Evolutionary conservation across 2,113 vertebrate genomes (phyloP).

Genomic region (Hippocampus zosterae): DNA sequence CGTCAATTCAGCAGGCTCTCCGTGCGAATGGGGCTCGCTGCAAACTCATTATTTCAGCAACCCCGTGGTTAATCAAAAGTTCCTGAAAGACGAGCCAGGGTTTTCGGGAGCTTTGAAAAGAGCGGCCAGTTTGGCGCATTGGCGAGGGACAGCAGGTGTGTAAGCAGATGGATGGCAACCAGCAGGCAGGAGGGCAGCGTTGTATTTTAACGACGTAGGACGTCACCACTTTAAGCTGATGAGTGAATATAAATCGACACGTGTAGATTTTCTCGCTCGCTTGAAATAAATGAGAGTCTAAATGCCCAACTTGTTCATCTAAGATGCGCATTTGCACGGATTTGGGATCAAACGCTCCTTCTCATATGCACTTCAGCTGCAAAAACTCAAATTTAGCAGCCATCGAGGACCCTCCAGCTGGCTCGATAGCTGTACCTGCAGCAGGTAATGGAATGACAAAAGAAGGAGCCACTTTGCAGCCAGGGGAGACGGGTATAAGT

Average conservation of each 20-base stretch:
- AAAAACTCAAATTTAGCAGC: slow-evolving; percentile 33
- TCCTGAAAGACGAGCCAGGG: slow-evolving; percentile 64
- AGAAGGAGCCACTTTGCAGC: slow-evolving; percentile 59
- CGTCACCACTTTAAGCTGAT: slow-evolving; percentile 6
- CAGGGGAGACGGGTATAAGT: slow-evolving; percentile 56
- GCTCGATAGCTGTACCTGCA: slow-evolving; percentile 6
- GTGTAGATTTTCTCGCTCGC: not conserved
- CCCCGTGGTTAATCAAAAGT: slow-evolving; percentile 66
- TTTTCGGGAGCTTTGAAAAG: slow-evolving; percentile 58
- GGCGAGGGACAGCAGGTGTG: slow-evolving; percentile 42
- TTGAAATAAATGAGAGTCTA: slow-evolving; percentile 6
- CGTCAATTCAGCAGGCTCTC: slow-evolving; percentile 7
- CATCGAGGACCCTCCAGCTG: slow-evolving; percentile 29
- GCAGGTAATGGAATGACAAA: slow-evolving; percentile 38
- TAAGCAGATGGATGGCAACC: slow-evolving; percentile 49
- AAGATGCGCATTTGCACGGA: slow-evolving; percentile 4
- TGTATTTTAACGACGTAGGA: slow-evolving; percentile 10
- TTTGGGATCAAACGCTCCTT: slow-evolving; percentile 13
- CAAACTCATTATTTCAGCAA: slow-evolving; percentile 63
- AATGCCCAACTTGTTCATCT: slow-evolving; percentile 13
- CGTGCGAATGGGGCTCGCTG: slow-evolving; percentile 19
- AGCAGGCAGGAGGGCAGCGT: slow-evolving; percentile 18
- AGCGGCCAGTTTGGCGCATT: slow-evolving; percentile 34
- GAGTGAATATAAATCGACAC: not conserved
- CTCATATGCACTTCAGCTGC: not conserved